These are phyloP conservation scores for Pycnomerus fuliginosus DNA, from an alignment of 2,888 invertebrate genomes.

Conservation along the genomic window DNA sequence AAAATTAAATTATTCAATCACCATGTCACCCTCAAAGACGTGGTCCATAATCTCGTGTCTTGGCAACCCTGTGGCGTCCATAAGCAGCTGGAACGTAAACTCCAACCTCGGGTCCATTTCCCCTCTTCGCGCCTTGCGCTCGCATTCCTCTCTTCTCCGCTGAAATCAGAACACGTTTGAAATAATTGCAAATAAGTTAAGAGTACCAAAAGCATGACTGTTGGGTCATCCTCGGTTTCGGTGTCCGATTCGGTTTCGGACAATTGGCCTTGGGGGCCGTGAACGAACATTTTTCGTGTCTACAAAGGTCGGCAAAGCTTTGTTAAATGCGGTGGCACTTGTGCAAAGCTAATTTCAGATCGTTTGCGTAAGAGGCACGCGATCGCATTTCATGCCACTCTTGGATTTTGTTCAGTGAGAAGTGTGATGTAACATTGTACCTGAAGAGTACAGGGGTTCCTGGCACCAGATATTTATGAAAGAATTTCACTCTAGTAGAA, in stretches of 20 bases:
- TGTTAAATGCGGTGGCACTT: conserved; percentile 9
- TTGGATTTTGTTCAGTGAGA: conserved; percentile 34
- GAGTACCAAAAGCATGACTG: conserved; percentile 39
- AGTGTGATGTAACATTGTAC: conserved; percentile 38
- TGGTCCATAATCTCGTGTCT: conserved; percentile 87
- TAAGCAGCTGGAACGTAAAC: conserved; percentile 84
- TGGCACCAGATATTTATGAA: conserved; percentile 36
- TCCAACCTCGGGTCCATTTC: conserved; percentile 92
- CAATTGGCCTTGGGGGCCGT: conserved; percentile 36
- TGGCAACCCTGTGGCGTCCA: conserved; percentile 79
- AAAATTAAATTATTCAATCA: conserved; percentile 40
- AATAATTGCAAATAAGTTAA: conserved; percentile 3
- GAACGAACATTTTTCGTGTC: conserved; percentile 42
- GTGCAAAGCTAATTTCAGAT: conserved; percentile 9
- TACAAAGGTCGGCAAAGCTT: background rate
- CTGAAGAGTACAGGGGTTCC: conserved; percentile 37
- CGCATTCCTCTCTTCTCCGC: conserved; percentile 87
- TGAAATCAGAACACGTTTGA: conserved; percentile 42
- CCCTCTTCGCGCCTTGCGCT: conserved; percentile 83
- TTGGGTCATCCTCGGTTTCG: conserved; percentile 40
- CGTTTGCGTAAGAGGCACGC: conserved; percentile 26
- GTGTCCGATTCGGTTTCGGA: conserved; percentile 35
- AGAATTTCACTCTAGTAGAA: conserved; percentile 1
- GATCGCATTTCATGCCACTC: conserved; percentile 36
- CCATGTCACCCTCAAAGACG: conserved; percentile 88